These are phyloP conservation scores for Perognathus longimembris DNA, from an alignment of 2,113 vertebrate species.

Conservation along the genomic window DNA sequence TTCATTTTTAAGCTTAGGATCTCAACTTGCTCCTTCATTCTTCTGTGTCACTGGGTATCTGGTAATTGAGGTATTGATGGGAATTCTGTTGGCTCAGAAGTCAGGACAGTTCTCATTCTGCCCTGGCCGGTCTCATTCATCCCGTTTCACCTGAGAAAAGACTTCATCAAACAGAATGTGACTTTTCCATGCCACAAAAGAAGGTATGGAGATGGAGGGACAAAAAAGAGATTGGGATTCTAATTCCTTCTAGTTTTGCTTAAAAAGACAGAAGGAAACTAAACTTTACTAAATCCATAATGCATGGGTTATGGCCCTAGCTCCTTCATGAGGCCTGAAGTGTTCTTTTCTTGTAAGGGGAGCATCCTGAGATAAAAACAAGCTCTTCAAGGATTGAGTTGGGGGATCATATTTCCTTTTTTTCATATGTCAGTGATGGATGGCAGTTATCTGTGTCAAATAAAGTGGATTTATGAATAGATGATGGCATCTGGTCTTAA, in stretches of 20 bases:
- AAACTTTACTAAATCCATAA: background rate
- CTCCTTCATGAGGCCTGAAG: background rate
- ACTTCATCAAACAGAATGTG: background rate
- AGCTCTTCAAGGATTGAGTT: background rate
- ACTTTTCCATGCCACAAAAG: background rate
- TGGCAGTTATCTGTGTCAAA: background rate
- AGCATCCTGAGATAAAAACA: background rate
- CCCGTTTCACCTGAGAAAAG: background rate
- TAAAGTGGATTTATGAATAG: background rate
- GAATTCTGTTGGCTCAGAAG: background rate
- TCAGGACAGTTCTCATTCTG: no score
- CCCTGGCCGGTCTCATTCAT: background rate
- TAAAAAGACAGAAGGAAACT: background rate
- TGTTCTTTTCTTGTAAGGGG: background rate
- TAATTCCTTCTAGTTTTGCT: background rate
- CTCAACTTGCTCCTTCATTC: slow-evolving; percentile 59
- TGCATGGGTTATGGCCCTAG: background rate
- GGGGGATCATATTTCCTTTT: background rate
- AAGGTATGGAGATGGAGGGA: background rate
- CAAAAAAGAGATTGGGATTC: background rate
- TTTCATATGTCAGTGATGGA: no score
- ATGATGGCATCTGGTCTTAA: background rate
- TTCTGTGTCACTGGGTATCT: background rate
- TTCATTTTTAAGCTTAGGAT: slow-evolving; percentile 66
- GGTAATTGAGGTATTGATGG: background rate